These are phyloP conservation scores for Drosophila kepulauana DNA, from an alignment of 1,140 invertebrate species.

Conservation along the genomic window DNA sequence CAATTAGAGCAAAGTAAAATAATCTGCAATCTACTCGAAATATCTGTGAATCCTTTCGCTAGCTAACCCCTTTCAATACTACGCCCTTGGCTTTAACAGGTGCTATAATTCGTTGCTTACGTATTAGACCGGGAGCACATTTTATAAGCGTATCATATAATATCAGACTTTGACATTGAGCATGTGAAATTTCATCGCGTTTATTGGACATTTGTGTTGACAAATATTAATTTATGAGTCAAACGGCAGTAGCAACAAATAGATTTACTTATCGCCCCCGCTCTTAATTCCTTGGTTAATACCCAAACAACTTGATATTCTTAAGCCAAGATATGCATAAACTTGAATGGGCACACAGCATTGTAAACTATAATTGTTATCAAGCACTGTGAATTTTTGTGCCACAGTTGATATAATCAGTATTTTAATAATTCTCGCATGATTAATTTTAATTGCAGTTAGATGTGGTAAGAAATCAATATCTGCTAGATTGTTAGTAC, in stretches of 20 bases:
- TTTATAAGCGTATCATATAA: constrained; percentile 78
- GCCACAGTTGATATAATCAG: constrained; percentile 10
- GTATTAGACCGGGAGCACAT: constrained; percentile 50
- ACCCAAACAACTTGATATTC: constrained; percentile 12
- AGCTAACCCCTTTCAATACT: not conserved
- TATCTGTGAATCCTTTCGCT: not conserved
- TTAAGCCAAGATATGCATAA: constrained; percentile 28
- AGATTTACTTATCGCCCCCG: constrained; percentile 61
- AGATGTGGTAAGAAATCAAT: too few species aligned
- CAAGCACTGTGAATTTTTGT: constrained; percentile 16
- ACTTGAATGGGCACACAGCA: not conserved
- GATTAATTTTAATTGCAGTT: too few species aligned
- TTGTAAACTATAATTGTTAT: constrained; percentile 12
- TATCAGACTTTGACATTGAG: constrained; percentile 78
- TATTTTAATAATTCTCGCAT: not conserved
- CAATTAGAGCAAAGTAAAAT: too few species aligned
- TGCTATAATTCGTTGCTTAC: constrained; percentile 53
- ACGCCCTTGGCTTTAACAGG: constrained; percentile 41
- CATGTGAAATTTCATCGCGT: constrained; percentile 64
- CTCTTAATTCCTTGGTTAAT: constrained; percentile 57
- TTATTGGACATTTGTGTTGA: constrained; percentile 64
- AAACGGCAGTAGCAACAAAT: constrained; percentile 65
- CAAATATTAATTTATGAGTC: constrained; percentile 72
- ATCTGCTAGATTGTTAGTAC: too few species aligned
- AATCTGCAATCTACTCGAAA: too few species aligned